Evolutionary conservation across 2,888 invertebrate genomes (phyloP).

Genomic region (Ophion ventricosus): DNA sequence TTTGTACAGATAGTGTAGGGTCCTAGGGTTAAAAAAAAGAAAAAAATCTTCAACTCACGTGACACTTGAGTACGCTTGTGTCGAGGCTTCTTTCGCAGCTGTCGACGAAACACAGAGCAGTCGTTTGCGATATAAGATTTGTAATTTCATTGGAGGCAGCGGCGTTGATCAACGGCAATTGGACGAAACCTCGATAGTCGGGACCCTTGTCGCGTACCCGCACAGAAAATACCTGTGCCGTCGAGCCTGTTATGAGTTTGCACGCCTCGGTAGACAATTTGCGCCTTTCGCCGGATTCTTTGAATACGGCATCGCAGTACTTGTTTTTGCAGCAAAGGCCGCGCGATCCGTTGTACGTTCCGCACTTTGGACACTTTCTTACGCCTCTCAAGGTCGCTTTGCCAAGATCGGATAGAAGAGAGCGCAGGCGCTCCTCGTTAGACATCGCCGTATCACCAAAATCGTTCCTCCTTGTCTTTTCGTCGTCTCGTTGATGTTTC

Average conservation of each 20-base stretch:
- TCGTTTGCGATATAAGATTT: constrained; percentile 80
- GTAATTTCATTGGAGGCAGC: constrained; percentile 81
- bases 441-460: constrained; percentile 74
- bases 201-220: constrained; percentile 88
- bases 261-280: constrained; percentile 87
- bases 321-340: constrained; percentile 90
- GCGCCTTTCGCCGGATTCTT: constrained; percentile 85
- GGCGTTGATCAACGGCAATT: constrained; percentile 81
- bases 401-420: constrained; percentile 85
- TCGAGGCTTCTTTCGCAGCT: constrained; percentile 85
- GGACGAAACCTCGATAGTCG: constrained; percentile 90
- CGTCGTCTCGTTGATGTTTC: neutral
- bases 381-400: constrained; percentile 89
- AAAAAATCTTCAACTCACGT: constrained; percentile 80
- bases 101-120: constrained; percentile 86
- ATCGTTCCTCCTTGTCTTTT: neutral
- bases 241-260: constrained; percentile 86
- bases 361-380: constrained; percentile 90
- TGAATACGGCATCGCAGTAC: constrained; percentile 88
- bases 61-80: constrained; percentile 85
- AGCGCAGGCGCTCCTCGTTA: constrained; percentile 81
- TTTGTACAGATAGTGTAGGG: too few species aligned
- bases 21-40: too few species aligned
- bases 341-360: constrained; percentile 90
- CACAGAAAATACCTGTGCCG: constrained; percentile 88